Evolutionary conservation across 2,113 vertebrate species (phyloP).

Genomic region (Channa argus): DNA sequence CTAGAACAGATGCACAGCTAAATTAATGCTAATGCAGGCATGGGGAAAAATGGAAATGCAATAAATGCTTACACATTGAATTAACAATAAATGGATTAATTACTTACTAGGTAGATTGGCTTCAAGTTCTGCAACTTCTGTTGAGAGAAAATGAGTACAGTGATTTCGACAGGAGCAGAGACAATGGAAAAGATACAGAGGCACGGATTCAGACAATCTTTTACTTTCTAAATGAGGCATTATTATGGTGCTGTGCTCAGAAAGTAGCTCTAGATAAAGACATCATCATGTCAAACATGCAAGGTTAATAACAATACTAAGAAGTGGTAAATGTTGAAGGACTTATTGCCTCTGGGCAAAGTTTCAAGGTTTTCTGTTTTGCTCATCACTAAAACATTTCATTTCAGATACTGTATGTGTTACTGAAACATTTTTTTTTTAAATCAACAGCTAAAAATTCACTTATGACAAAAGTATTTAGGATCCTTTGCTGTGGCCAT

Average conservation of each 20-base stretch:
- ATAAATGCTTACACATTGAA: not conserved
- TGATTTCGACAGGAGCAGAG: not conserved
- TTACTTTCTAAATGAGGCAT: not conserved
- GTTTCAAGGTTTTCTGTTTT: no score
- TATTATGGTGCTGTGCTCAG: not conserved
- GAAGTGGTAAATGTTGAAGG: no score
- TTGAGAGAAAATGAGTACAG: conserved; percentile 63
- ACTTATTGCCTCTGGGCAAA: no score
- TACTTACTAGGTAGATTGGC: conserved; percentile 98
- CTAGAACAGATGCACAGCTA: not conserved
- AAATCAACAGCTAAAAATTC: no score
- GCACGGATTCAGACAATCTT: not conserved
- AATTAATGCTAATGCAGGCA: not conserved
- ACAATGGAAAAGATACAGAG: not conserved
- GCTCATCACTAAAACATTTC: no score
- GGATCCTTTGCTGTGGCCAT: no score
- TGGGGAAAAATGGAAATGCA: not conserved
- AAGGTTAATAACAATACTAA: no score
- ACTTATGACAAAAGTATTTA: no score
- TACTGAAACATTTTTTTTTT: no score
- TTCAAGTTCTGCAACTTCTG: conserved; percentile 99
- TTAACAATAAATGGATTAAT: not conserved
- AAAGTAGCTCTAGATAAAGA: conserved; percentile 2
- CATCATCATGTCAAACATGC: not conserved
- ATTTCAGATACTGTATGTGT: no score